Conservation (phyloP, 2,113 vertebrate genomes). For the Dicerorhinus sumatrensis region DNA sequence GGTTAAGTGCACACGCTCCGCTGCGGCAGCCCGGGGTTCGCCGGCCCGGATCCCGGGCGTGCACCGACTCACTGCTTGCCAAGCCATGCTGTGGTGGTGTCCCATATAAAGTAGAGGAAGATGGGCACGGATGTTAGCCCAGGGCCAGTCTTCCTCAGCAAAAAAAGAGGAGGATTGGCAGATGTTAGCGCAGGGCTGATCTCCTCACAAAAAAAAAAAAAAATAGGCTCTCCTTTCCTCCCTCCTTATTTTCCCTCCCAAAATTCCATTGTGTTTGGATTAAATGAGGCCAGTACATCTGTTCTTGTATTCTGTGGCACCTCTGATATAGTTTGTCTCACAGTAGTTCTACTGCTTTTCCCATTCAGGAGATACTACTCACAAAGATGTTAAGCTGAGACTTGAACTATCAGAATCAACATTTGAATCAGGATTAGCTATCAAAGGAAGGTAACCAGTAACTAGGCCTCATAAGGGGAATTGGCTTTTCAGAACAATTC, state of each 20-base stretch:
- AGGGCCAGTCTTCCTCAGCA: too few relatives aligned
- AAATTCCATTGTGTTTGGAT: background rate
- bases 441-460: conserved; percentile 49
- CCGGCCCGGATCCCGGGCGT: too few relatives aligned
- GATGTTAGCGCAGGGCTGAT: too few relatives aligned
- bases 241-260: background rate
- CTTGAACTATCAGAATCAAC: conserved; percentile 1
- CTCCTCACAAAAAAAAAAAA: too few relatives aligned
- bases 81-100: too few relatives aligned
- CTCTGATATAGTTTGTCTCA: background rate
- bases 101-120: too few relatives aligned
- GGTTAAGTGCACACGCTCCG: too few relatives aligned
- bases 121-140: too few relatives aligned
- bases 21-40: too few relatives aligned
- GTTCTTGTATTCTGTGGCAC: background rate
- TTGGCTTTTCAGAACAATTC: conserved; percentile 59
- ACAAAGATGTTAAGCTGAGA: conserved; percentile 6
- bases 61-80: too few relatives aligned
- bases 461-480: background rate
- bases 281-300: background rate
- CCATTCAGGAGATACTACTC: background rate
- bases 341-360: background rate
- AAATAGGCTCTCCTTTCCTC: background rate
- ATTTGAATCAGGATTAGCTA: conserved; percentile 37
- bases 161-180: too few relatives aligned